Percentiles rank a stretch among this genome's conserved stretches.
Evolutionary conservation across 1,140 invertebrate genomes (phyloP).

Genomic region (Maconellicoccus hirsutus): DNA sequence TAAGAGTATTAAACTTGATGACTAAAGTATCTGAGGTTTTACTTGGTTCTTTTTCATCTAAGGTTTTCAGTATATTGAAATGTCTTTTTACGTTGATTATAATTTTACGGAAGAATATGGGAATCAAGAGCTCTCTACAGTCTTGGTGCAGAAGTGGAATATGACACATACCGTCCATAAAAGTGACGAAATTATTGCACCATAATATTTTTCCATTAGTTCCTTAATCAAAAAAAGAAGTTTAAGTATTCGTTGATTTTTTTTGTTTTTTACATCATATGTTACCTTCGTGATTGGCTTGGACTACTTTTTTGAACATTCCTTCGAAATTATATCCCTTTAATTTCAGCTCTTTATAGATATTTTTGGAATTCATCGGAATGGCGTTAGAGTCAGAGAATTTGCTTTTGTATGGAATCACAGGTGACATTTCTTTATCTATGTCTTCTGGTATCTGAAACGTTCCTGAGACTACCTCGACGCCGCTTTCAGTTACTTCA

Average conservation of each 20-base stretch:
- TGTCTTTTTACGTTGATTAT: constrained; percentile 60
- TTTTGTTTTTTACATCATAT: no score
- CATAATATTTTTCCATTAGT: constrained; percentile 45
- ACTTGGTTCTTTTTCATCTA: not conserved
- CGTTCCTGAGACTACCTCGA: not conserved
- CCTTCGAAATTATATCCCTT: constrained; percentile 86
- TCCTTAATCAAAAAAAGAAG: constrained; percentile 21
- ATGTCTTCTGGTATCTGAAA: not conserved
- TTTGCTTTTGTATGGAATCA: not conserved
- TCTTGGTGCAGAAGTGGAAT: constrained; percentile 65
- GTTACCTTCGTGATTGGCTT: constrained; percentile 48
- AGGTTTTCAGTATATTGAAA: not conserved
- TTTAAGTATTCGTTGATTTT: not conserved
- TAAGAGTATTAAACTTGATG: not conserved
- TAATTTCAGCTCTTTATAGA: constrained; percentile 86
- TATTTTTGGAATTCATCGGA: constrained; percentile 41
- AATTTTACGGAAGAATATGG: constrained; percentile 67
- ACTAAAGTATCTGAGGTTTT: no score
- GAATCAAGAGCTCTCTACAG: constrained; percentile 63
- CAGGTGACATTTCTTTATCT: not conserved
- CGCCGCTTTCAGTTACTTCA: not conserved
- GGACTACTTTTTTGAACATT: constrained; percentile 64
- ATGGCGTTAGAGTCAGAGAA: not conserved
- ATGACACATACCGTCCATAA: constrained; percentile 87
- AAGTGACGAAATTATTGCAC: constrained; percentile 81